Conservation (phyloP, 2,888 invertebrate species). For the Blastobasis lacticolella region DNA sequence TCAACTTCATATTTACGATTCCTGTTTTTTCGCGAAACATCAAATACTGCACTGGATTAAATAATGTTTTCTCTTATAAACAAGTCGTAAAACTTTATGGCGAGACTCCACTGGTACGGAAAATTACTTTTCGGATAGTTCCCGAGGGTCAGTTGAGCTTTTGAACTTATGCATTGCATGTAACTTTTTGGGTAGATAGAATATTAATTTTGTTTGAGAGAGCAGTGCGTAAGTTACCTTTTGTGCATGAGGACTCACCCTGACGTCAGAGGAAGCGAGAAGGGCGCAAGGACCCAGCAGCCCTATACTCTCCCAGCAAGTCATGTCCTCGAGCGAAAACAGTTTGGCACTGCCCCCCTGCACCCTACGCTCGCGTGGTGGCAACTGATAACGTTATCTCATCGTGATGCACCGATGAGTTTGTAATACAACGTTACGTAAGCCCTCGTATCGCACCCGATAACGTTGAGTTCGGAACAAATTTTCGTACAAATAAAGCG, state of each 20-base stretch:
- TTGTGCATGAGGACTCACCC: slow-evolving; percentile 50
- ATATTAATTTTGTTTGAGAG: neutral
- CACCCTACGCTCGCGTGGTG: slow-evolving; percentile 27
- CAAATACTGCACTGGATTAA: neutral
- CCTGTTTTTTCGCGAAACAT: no score
- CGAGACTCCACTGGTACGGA: slow-evolving; percentile 20
- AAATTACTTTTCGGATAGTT: slow-evolving; percentile 24
- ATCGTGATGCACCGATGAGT: slow-evolving; percentile 51
- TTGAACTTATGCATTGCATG: slow-evolving; percentile 2
- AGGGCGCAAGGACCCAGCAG: slow-evolving; percentile 70
- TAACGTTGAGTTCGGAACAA: slow-evolving; percentile 21
- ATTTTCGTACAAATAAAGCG: slow-evolving; percentile 47
- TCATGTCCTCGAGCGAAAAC: slow-evolving; percentile 45
- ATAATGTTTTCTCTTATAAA: neutral
- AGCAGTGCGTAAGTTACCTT: neutral
- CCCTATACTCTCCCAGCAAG: slow-evolving; percentile 72
- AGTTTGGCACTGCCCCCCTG: slow-evolving; percentile 30
- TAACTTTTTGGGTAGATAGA: slow-evolving; percentile 18
- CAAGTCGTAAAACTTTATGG: neutral
- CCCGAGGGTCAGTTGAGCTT: slow-evolving; percentile 17
- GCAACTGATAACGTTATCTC: slow-evolving; percentile 36
- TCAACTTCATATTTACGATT: no score
- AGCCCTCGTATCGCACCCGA: slow-evolving; percentile 36
- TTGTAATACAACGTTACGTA: slow-evolving; percentile 52
- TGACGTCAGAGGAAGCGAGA: slow-evolving; percentile 61